phyloP scores from a whole-genome alignment of 2,888 invertebrate species.

The Incurvaria masculella region DNA sequence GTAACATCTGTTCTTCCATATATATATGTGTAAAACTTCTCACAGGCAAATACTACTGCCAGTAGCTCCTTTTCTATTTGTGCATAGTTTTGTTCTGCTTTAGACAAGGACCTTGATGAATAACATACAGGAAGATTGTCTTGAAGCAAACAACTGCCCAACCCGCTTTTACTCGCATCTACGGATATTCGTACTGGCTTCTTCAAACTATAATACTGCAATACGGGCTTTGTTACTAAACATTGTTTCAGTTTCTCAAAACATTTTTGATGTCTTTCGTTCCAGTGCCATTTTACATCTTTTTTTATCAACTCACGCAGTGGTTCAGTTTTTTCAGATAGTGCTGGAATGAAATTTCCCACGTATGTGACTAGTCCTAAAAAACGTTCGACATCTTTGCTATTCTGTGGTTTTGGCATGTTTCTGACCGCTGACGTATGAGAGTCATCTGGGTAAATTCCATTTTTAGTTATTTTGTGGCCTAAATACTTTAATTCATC shows the following conservation, averaged over 20 bases:
- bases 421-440: slow-evolving; percentile 5
- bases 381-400: slow-evolving; percentile 5
- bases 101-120: too few relatives aligned
- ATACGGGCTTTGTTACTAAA: too few relatives aligned
- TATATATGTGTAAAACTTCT: not conserved
- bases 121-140: too few relatives aligned
- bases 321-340: slow-evolving; percentile 1
- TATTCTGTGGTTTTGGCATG: slow-evolving; percentile 4
- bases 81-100: too few relatives aligned
- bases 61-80: too few relatives aligned
- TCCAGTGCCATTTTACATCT: slow-evolving; percentile 4
- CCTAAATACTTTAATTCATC: not conserved
- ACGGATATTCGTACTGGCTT: too few relatives aligned
- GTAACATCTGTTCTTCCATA: not conserved
- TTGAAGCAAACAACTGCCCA: too few relatives aligned
- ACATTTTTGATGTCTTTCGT: not conserved
- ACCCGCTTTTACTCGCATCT: too few relatives aligned
- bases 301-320: slow-evolving; percentile 6
- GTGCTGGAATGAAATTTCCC: slow-evolving; percentile 2
- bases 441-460: not conserved
- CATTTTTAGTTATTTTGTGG: slow-evolving; percentile 4
- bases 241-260: not conserved
- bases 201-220: too few relatives aligned
- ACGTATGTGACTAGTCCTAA: slow-evolving; percentile 5
- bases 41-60: not conserved